Conservation (phyloP, 1,140 invertebrate genomes). For the Holotrichia oblita region DNA sequence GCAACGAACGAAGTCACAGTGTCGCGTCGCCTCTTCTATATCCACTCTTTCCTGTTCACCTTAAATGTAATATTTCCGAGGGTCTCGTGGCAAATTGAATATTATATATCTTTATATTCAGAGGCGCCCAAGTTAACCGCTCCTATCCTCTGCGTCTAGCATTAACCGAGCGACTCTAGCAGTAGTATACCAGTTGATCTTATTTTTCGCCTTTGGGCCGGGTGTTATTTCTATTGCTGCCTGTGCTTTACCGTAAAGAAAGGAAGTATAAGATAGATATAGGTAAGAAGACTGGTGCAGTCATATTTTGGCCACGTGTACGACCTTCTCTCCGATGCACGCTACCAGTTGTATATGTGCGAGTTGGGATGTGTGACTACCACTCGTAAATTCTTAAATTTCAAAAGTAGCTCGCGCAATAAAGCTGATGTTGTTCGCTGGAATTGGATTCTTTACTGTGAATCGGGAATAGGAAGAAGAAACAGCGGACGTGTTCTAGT, state of each 20-base stretch:
- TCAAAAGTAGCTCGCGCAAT: slow-evolving; percentile 16
- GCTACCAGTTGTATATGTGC: background rate
- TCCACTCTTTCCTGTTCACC: slow-evolving; percentile 50
- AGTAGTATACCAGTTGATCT: slow-evolving; percentile 9
- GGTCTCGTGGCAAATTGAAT: slow-evolving; percentile 52
- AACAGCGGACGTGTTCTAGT: background rate
- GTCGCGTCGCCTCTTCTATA: slow-evolving; percentile 11
- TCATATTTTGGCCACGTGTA: slow-evolving; percentile 8
- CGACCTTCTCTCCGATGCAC: background rate
- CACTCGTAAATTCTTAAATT: slow-evolving; percentile 25
- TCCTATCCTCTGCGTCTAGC: background rate
- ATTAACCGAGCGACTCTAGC: background rate
- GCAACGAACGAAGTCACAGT: background rate
- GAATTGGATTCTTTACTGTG: background rate
- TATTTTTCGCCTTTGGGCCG: background rate
- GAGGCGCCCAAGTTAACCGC: background rate
- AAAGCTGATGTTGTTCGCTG: slow-evolving; percentile 11
- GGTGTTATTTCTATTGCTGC: background rate
- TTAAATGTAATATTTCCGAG: slow-evolving; percentile 52
- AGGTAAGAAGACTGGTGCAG: background rate
- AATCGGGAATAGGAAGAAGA: no score
- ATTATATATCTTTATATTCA: slow-evolving; percentile 52
- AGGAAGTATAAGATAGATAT: background rate
- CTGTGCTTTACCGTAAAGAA: background rate
- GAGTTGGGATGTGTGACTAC: background rate